phyloP scores from a whole-genome alignment of 2,888 invertebrate species.

The Drymonia ruficornis region DNA sequence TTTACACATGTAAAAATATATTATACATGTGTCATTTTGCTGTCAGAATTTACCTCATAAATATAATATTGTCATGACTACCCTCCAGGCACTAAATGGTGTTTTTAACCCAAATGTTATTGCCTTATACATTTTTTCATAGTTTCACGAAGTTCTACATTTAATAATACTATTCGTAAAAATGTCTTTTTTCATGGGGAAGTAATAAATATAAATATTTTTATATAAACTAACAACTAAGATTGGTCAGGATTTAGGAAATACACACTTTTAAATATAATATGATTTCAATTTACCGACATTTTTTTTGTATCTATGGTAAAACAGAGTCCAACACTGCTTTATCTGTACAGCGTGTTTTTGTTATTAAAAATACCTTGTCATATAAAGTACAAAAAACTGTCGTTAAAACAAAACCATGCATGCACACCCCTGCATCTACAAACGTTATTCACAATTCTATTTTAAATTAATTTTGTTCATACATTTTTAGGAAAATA shows the following conservation, averaged over 20 bases:
- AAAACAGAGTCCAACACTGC: too few species aligned
- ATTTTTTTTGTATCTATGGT: slow-evolving; percentile 18
- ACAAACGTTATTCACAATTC: slow-evolving; percentile 43
- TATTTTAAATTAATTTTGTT: slow-evolving; percentile 26
- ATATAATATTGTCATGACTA: slow-evolving; percentile 73
- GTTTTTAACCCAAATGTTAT: slow-evolving; percentile 78
- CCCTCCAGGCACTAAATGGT: slow-evolving; percentile 77
- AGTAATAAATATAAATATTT: slow-evolving; percentile 80
- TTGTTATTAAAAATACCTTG: background rate
- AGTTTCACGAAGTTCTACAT: slow-evolving; percentile 78
- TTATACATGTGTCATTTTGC: slow-evolving; percentile 30
- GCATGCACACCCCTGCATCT: slow-evolving; percentile 33
- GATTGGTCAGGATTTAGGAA: slow-evolving; percentile 81
- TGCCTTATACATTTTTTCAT: slow-evolving; percentile 58
- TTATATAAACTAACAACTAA: slow-evolving; percentile 73
- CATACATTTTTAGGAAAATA: slow-evolving; percentile 48
- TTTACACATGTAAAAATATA: slow-evolving; percentile 14
- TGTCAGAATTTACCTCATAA: slow-evolving; percentile 57
- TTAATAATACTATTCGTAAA: slow-evolving; percentile 85
- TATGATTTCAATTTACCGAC: slow-evolving; percentile 41
- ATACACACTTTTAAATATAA: slow-evolving; percentile 68
- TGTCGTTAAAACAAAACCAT: slow-evolving; percentile 23
- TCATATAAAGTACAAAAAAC: slow-evolving; percentile 15
- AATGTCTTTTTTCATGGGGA: slow-evolving; percentile 81
- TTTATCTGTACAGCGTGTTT: too few species aligned